Conservation (phyloP, 1,140 invertebrate genomes). For the Adelges cooleyi region DNA sequence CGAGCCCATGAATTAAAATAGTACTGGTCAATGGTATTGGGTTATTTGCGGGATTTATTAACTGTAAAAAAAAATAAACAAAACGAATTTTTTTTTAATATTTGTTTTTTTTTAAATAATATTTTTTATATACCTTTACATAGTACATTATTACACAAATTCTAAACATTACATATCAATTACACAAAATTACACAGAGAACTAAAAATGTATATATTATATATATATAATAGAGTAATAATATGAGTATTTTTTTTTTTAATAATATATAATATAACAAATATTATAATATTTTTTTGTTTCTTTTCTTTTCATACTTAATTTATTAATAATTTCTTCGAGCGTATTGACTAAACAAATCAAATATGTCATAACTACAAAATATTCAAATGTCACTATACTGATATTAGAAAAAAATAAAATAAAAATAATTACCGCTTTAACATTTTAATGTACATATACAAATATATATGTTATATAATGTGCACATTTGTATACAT, state of each 20-base stretch:
- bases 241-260: slow-evolving; percentile 2
- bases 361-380: slow-evolving; percentile 18
- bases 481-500: no score
- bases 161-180: slow-evolving; percentile 27
- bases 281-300: slow-evolving; percentile 8
- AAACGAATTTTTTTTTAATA: not conserved
- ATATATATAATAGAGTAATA: slow-evolving; percentile 23
- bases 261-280: slow-evolving; percentile 16
- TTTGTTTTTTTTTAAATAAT: slow-evolving; percentile 19
- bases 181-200: slow-evolving; percentile 26
- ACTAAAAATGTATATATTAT: not conserved
- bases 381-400: slow-evolving; percentile 19
- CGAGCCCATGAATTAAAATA: no score
- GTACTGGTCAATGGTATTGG: no score
- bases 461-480: no score
- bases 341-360: no score
- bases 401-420: not conserved
- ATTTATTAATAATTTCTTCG: no score
- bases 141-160: slow-evolving; percentile 28
- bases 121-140: slow-evolving; percentile 27
- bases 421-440: not conserved
- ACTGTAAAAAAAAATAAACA: no score
- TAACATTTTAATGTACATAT: slow-evolving; percentile 20
- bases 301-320: no score
- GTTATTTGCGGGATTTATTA: no score